Conservation (phyloP, 2,888 invertebrate species). For the Drosophila prostipennis region DNA sequence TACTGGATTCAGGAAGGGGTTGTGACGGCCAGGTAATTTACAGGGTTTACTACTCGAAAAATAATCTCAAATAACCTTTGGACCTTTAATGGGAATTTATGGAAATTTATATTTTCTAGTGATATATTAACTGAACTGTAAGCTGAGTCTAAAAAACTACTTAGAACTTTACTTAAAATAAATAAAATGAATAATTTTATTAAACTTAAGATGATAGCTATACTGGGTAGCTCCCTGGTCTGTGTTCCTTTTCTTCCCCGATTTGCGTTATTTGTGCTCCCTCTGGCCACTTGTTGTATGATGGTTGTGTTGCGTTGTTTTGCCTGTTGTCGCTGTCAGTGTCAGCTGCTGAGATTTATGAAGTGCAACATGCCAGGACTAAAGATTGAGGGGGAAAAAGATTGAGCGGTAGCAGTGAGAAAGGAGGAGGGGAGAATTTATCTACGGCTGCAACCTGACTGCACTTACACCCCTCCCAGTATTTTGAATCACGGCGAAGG, state of each 20-base stretch:
- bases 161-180: too few relatives aligned
- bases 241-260: not conserved
- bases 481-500: slow-evolving; percentile 9
- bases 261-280: slow-evolving; percentile 28
- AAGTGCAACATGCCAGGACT: slow-evolving; percentile 66
- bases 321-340: slow-evolving; percentile 61
- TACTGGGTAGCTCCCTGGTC: slow-evolving; percentile 7
- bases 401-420: slow-evolving; percentile 16
- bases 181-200: too few relatives aligned
- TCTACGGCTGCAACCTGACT: slow-evolving; percentile 29
- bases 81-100: too few relatives aligned
- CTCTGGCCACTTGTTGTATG: slow-evolving; percentile 70
- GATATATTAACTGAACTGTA: too few relatives aligned
- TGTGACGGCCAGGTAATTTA: not conserved
- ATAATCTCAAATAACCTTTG: too few relatives aligned
- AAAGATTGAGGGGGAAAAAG: slow-evolving; percentile 34
- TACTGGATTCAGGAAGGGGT: not conserved
- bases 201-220: not conserved
- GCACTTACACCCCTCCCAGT: not conserved
- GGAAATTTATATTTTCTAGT: too few relatives aligned
- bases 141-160: too few relatives aligned
- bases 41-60: too few relatives aligned
- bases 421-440: slow-evolving; percentile 20
- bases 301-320: slow-evolving; percentile 27
- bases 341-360: slow-evolving; percentile 75